Base-by-base conservation (phyloP, 1,140 invertebrate genomes). In the Ceratitis capitata region DNA sequence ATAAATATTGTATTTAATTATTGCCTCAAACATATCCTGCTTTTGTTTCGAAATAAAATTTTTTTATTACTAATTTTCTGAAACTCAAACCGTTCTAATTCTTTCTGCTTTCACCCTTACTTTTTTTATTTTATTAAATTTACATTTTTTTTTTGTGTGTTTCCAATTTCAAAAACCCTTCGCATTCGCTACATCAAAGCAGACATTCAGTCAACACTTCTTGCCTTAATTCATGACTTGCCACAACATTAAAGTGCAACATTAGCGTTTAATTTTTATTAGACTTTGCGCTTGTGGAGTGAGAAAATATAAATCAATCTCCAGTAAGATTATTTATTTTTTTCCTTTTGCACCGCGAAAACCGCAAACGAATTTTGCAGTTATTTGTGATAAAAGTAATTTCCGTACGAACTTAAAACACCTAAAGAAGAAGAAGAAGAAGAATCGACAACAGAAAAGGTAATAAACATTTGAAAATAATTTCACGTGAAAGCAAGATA, bases 391-490 rank as follows among this genome's bases (percentile, higher is more conserved):
- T 69, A 69, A 69, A 69, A 69, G 64, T 69, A 69, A 69, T 69
- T 69, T 69, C 64, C 64, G 64, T 69, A 69, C 64, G 64, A 69
- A 69, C 64, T 69, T 69, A 16, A 69, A 69, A 69, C 64, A 69
- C 64, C 35, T 69, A 69, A 69, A 69, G 16, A 42, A 69, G 64
- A 69, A 69, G 35, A 16, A 6, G 39, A 69, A 69, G 16, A 42
- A 69, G 64, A 69, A 69, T 69, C 35, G 16, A 69, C 64, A 29
- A 7, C 64, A 69, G 35, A 39, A 69, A 69, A 26, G 19, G 35
- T 39, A 69, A 69, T 39, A 69, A 69, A 69, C 16, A 39, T 69
- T 69, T 69, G 19, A 29, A 42, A 69, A 69, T 69, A 69, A 69
- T 69, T 69, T 69, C 35, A 69, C 35, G 64, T 39, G 29, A 64